Conservation (phyloP, 1,140 invertebrate genomes). For the Aporrectodea caliginosa region DNA sequence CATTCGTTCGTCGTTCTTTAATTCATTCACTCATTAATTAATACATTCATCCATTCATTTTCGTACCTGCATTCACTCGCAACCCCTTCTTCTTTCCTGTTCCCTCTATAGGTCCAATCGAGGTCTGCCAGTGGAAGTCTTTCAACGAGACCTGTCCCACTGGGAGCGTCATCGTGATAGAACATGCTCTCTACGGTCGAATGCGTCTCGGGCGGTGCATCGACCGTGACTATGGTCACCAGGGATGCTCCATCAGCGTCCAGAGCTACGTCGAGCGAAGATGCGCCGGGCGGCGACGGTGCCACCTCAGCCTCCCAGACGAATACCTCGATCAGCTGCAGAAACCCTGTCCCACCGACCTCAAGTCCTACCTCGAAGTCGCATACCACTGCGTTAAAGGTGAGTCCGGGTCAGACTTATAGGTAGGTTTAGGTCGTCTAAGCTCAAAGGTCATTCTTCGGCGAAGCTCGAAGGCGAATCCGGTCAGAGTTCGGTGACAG, state of each 20-base stretch:
- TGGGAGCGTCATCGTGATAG: constrained; percentile 9
- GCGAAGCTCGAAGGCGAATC: too few relatives aligned
- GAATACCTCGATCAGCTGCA: background rate
- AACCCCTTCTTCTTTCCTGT: too few relatives aligned
- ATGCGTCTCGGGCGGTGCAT: constrained; percentile 13
- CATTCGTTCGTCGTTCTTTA: too few relatives aligned
- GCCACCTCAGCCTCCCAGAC: background rate
- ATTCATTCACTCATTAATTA: too few relatives aligned
- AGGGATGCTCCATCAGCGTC: constrained; percentile 14
- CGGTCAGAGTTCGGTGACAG: too few relatives aligned
- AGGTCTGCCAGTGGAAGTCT: background rate
- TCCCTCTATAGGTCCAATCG: background rate
- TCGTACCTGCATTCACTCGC: too few relatives aligned
- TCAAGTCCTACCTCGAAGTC: constrained; percentile 16
- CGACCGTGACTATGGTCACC: constrained; percentile 1
- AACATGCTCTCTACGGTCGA: constrained; percentile 20
- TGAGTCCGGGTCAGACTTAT: too few relatives aligned
- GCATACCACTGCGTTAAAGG: constrained; percentile 15
- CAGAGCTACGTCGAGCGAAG: constrained; percentile 1
- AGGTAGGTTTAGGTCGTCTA: too few relatives aligned
- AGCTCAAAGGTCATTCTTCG: too few relatives aligned
- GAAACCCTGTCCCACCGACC: constrained; percentile 11
- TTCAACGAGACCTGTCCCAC: background rate
- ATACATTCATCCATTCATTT: too few relatives aligned
- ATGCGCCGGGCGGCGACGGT: constrained; percentile 1